Evolutionary conservation across 1,140 invertebrate genomes (phyloP), one percentile per base, ranked within the genome.

Genomic region (Sinonovacula constricta): DNA sequence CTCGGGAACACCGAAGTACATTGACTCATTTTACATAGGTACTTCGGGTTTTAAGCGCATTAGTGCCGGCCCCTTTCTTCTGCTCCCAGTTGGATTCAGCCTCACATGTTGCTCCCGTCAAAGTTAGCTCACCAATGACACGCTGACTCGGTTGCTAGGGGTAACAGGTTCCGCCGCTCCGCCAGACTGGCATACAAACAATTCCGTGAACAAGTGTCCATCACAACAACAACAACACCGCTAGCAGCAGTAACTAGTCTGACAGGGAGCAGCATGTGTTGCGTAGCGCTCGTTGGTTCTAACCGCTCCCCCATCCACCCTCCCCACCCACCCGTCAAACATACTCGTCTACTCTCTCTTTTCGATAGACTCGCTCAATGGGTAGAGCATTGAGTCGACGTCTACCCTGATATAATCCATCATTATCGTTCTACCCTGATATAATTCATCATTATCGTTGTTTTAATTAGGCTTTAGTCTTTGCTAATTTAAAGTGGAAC

Each of bases 201-300:
- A 66, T 67, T 57, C 67, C 54, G 63, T 63, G 66, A 76, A 76
- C 72, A 76, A 76, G 72, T 76, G 72, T 33, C 72, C 72, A 76
- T 66, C 62, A 33, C 57, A 56, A 33, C 15, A 30, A 36, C 49
- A 49, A 62, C 54, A 49, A 54, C 60, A 54, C 36, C 14, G 30
- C 36, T 2, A 51, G 72, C 72, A 76, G 62, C 49, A 62, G 72
- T n/a, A n/a, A n/a, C n/a, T n/a, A n/a, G n/a, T n/a, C n/a, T n/a
- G n/a, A n/a, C n/a, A n/a, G n/a, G n/a, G n/a, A n/a, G n/a, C n/a
- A n/a, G n/a, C n/a, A n/a, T n/a, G n/a, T n/a, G n/a, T n/a, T n/a
- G n/a, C n/a, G n/a, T n/a, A n/a, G n/a, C n/a, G n/a, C n/a, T n/a
- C n/a, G n/a, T n/a, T n/a, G n/a, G n/a, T n/a, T n/a, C n/a, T n/a